Base-by-base conservation (phyloP, 2,113 vertebrate genomes). In the Halcyon malimbica region DNA sequence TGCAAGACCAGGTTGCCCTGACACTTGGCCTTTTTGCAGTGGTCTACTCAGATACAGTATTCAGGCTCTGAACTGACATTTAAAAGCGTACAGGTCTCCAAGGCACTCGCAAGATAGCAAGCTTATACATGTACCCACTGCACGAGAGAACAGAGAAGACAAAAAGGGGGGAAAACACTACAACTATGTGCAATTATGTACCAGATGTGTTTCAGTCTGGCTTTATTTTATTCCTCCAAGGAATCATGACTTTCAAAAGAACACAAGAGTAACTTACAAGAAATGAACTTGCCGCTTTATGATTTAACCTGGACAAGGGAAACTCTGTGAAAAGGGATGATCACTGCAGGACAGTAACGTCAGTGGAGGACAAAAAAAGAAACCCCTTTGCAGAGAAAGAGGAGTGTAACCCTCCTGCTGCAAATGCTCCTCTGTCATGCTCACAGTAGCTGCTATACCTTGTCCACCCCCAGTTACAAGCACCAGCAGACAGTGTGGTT, bases 241-340 rank as follows among this genome's bases (percentile, higher is more conserved):
- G 51, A 62, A 71, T n/a, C 51, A 35, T 2, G 5, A 74, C 41
- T 91, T 93, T 54, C 28, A 67, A 91, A 95, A 46, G 21, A 69
- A 46, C 7, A 60, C 35, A 56, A 8, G 0, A 60, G 16, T 74
- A 33, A 44, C 24, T n/a, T 64, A 62, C 0, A 1, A 67, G 74
- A 63, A 14, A 82, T 4, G 3, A 87, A 87, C 24, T 24, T 53
- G 33, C 8, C 51, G 20, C 37, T 85, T 67, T 23, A 70, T 11
- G 17, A 53, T 73, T 70, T 75, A 81, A 62, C 35, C n/a, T 33
- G n/a, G 69, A 28, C 13, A 87, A 41, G 11, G 37, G 18, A 87
- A 91, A 54, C 7, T 10, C 21, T 25, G 11, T 1, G 7, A 41
- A 70, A 78, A 60, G 4, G 24, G 4, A 3, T 24, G 5, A 57